Percentiles rank a stretch among this genome's conserved stretches.
phyloP scores from a whole-genome alignment of 2,113 vertebrate species.

The Odontophorus gujanensis region DNA sequence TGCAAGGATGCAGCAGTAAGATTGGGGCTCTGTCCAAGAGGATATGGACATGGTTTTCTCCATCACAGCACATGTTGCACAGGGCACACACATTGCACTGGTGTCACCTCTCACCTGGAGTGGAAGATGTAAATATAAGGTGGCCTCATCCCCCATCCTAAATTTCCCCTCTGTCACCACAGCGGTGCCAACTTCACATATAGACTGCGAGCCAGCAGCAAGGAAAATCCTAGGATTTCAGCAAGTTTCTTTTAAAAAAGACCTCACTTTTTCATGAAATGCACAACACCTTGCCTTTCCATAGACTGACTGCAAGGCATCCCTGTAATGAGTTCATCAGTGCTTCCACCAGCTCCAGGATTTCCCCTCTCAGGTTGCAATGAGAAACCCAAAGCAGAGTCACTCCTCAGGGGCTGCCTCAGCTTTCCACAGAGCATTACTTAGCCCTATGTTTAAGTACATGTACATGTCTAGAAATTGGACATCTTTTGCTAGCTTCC shows the following conservation, averaged over 20 bases:
- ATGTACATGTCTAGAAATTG: fast-evolving
- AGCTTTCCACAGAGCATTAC: neutral
- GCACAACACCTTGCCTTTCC: neutral
- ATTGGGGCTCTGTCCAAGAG: neutral
- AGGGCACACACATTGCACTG: neutral
- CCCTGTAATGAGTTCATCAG: neutral
- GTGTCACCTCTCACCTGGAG: neutral
- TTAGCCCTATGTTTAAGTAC: neutral
- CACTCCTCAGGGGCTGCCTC: neutral
- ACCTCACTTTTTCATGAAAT: neutral
- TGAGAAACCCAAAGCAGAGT: neutral
- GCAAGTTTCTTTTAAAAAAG: neutral
- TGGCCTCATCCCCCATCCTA: neutral
- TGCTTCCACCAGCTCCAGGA: neutral
- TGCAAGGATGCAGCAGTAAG: neutral
- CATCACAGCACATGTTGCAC: neutral
- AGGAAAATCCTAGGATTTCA: neutral
- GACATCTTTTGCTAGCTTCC: neutral
- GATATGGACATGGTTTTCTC: neutral
- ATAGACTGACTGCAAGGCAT: fast-evolving
- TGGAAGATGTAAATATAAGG: neutral
- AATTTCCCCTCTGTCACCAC: too few relatives aligned
- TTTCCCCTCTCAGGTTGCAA: neutral
- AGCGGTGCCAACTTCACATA: neutral
- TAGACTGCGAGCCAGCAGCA: fast-evolving